Evolutionary conservation across 2,888 invertebrate species (phyloP).

Genomic region (Arge pagana): DNA sequence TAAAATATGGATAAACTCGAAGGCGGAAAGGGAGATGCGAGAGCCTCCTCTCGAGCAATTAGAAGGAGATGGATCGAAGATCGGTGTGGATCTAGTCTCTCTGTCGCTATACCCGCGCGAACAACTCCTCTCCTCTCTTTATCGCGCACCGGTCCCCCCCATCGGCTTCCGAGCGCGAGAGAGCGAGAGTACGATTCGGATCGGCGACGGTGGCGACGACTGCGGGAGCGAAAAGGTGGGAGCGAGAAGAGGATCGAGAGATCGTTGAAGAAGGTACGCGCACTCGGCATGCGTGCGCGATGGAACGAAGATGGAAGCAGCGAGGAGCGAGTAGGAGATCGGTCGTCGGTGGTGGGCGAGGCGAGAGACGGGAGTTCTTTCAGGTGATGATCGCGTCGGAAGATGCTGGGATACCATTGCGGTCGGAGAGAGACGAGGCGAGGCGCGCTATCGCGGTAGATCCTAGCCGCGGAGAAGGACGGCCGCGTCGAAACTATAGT

Average conservation of each 20-base stretch:
- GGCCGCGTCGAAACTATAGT: slow-evolving; percentile 19
- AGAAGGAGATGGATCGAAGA: too few species aligned
- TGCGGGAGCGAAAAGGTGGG: slow-evolving; percentile 23
- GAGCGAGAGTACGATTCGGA: too few species aligned
- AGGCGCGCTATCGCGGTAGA: slow-evolving; percentile 8
- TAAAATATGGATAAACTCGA: too few species aligned
- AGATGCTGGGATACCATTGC: slow-evolving; percentile 14
- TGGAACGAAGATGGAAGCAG: slow-evolving; percentile 18
- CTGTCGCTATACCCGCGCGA: too few species aligned
- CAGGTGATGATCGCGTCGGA: neutral
- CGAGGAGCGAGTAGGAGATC: neutral
- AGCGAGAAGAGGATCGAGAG: slow-evolving; percentile 22
- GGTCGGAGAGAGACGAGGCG: slow-evolving; percentile 21
- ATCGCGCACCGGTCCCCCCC: too few species aligned
- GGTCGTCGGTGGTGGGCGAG: neutral
- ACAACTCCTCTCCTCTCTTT: too few species aligned
- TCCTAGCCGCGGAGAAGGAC: slow-evolving; percentile 16
- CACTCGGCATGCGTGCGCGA: slow-evolving; percentile 22
- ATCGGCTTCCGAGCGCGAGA: too few species aligned
- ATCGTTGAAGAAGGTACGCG: slow-evolving; percentile 12
- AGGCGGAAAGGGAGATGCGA: too few species aligned
- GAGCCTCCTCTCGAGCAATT: too few species aligned
- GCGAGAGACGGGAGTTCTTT: slow-evolving; percentile 3
- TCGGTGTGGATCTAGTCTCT: too few species aligned
- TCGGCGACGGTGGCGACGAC: too few species aligned